phyloP scores from a whole-genome alignment of 2,888 invertebrate genomes.

The Marasmarcha lunaedactyla region DNA sequence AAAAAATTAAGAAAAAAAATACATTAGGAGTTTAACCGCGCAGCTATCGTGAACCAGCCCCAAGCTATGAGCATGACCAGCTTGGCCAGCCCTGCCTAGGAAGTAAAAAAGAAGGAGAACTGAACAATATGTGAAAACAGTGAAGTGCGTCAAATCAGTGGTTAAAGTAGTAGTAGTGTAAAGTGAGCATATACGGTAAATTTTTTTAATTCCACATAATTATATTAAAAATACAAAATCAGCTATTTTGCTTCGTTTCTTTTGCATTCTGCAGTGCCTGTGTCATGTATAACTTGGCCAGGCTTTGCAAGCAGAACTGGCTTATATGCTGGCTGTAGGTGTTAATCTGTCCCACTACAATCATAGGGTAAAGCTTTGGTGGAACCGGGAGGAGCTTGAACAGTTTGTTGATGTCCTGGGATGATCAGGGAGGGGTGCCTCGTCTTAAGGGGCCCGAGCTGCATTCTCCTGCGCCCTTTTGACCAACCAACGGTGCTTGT shows the following conservation, averaged over 20 bases:
- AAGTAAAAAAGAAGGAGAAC: no score
- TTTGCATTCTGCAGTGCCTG: slow-evolving; percentile 92
- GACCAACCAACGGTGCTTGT: slow-evolving; percentile 89
- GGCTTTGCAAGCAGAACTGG: slow-evolving; percentile 95
- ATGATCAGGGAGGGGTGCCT: slow-evolving; percentile 94
- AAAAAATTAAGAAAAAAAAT: no score
- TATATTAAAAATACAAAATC: slow-evolving; percentile 29
- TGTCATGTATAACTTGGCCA: slow-evolving; percentile 96
- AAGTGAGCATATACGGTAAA: no score
- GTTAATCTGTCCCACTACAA: slow-evolving; percentile 93
- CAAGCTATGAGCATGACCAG: no score
- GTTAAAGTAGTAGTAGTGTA: no score
- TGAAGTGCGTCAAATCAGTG: no score
- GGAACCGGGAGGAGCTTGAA: slow-evolving; percentile 94
- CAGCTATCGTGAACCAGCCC: no score
- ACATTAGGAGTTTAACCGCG: no score
- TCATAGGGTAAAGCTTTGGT: slow-evolving; percentile 91
- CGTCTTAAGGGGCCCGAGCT: slow-evolving; percentile 88
- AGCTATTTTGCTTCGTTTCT: slow-evolving; percentile 70
- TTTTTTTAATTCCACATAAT: slow-evolving; percentile 25
- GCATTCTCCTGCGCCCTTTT: slow-evolving; percentile 93
- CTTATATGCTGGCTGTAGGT: slow-evolving; percentile 95
- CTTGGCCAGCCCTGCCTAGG: no score
- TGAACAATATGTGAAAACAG: no score
- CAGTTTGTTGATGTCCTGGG: slow-evolving; percentile 91